phyloP scores from a whole-genome alignment of 92 coral and sea anemone genomes.

The Palythoa heliodiscus region DNA sequence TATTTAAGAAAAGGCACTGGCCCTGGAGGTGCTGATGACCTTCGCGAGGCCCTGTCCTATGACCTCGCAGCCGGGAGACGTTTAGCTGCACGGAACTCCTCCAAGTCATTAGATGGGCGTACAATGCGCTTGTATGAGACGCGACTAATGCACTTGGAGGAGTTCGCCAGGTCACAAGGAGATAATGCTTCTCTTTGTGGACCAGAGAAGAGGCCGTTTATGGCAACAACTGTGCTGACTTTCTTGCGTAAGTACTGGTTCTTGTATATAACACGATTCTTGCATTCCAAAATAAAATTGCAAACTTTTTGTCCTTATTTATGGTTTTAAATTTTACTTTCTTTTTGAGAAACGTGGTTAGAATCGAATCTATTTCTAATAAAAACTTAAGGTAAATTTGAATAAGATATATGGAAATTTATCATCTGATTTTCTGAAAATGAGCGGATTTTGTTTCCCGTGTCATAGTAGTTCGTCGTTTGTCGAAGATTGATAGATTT shows the following conservation, averaged over 20 bases:
- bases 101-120: conserved; percentile 14
- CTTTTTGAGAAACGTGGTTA: not conserved
- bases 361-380: no score
- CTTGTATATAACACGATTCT: not conserved
- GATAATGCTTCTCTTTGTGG: not conserved
- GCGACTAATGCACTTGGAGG: conserved; percentile 27
- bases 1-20: conserved; percentile 1
- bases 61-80: not conserved
- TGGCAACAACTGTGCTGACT: conserved; percentile 1
- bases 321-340: not conserved
- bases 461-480: conserved; percentile 7
- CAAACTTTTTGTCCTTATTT: not conserved
- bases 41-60: not conserved
- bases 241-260: conserved; percentile 15
- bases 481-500: not conserved
- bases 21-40: not conserved
- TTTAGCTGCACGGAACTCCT: conserved; percentile 24
- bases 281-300: not conserved
- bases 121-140: conserved; percentile 19
- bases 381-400: not conserved
- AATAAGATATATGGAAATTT: not conserved
- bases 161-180: conserved; percentile 30
- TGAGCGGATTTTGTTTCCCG: conserved; percentile 5
- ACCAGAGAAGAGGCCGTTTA: not conserved
- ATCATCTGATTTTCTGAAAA: not conserved